These are phyloP conservation scores for Cryptus armator DNA, from an alignment of 2,888 invertebrate genomes.

Conservation along the genomic window DNA sequence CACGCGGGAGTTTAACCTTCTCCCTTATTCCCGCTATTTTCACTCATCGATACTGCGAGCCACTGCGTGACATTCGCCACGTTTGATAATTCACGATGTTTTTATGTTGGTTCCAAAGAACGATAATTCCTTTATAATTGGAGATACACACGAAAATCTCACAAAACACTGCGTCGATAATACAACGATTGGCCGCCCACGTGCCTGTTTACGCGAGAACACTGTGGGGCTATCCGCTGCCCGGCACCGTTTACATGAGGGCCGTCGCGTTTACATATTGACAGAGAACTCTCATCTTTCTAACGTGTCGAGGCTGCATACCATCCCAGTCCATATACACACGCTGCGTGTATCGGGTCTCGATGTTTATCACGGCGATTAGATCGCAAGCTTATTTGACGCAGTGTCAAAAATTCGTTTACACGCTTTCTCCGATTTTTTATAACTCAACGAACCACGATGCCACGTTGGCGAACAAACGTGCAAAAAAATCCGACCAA, in stretches of 20 bases:
- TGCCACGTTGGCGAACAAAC: slow-evolving; percentile 63
- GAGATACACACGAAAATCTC: slow-evolving; percentile 7
- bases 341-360: no score
- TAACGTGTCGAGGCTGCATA: neutral
- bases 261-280: neutral
- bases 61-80: neutral
- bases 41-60: neutral
- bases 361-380: no score
- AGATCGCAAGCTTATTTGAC: neutral
- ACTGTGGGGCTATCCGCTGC: slow-evolving; percentile 35
- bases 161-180: slow-evolving; percentile 35
- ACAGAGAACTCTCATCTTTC: neutral
- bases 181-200: slow-evolving; percentile 62
- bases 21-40: neutral
- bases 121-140: neutral
- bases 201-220: slow-evolving; percentile 42
- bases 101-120: neutral
- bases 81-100: neutral
- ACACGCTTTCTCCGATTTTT: neutral
- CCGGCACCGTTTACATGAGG: slow-evolving; percentile 32
- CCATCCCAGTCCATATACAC: neutral
- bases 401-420: neutral
- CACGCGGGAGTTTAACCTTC: neutral
- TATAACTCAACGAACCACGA: slow-evolving; percentile 42
- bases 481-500: slow-evolving; percentile 77